Evolutionary conservation across 2,888 invertebrate genomes (phyloP), one percentile per base, ranked within the genome.

Genomic region (Lottia scabra): DNA sequence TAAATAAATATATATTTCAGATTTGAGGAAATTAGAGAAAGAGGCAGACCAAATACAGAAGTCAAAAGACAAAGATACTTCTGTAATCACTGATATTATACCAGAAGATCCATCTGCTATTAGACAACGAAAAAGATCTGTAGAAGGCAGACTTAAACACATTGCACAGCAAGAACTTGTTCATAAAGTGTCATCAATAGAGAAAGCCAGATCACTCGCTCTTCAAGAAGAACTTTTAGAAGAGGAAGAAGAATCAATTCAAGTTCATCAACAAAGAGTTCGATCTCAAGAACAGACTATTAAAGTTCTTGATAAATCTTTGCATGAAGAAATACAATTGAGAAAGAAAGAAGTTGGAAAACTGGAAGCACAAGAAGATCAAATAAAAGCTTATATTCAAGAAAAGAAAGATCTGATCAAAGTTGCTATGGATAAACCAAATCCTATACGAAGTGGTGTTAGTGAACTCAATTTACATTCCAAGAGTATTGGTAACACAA

Each of bases 301-400:
- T 26, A 46, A 72, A 38, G 71, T 67, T 26, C 65, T 69, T 27
- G 56, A 65, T 13, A 44, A 16, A 12, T 65, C 46, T 44, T 43
- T 64, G 15, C 45, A 19, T 43, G 43, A 72, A 65, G 56, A 75
- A 74, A 48, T 71, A 66, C 71, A 65, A 10, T 43, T 63, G 13
- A 74, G 82, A 78, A 66, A 76, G 66, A 77, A 78, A 69, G 75
- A 79, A 63, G 63, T 82, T n/a, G 70, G 75, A n/a, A 73, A 77
- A 15, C 78, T 85, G 2, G 73, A 79, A 46, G 72, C 76, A 19
- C 76, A 82, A 63, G 79, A 83, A 67, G 80, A 82, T 56, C 83
- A 84, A 75, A 72, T 86, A 48, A 81, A 84, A 68, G 74, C 82
- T 16, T 85, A 83, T 66, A 78, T 86, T 56, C 82, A 84, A 73